phyloP scores from a whole-genome alignment of 2,888 invertebrate genomes.

The Drosophila borealis region DNA sequence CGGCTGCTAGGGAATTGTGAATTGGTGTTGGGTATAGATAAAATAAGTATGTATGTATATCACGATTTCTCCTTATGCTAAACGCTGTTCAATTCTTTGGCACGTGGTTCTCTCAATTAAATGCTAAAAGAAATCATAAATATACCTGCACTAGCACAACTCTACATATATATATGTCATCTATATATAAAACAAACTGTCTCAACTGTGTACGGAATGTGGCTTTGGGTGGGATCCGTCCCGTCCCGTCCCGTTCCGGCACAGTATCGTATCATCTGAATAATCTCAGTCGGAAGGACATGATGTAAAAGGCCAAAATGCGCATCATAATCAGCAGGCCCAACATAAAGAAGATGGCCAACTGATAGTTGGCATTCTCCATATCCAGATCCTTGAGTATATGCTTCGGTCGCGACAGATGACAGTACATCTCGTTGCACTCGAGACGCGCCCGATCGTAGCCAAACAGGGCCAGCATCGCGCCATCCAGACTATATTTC shows the following conservation, averaged over 20 bases:
- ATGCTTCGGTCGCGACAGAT: constrained; percentile 89
- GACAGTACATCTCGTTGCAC: constrained; percentile 92
- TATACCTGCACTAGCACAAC: constrained; percentile 11
- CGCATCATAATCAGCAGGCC: constrained; percentile 88
- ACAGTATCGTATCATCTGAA: constrained; percentile 76
- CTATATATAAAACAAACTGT: constrained; percentile 17
- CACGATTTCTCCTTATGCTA: constrained; percentile 75
- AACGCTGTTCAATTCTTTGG: constrained; percentile 73
- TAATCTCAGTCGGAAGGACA: constrained; percentile 88
- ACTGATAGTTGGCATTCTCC: constrained; percentile 88
- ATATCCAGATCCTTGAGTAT: constrained; percentile 92
- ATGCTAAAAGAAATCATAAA: constrained; percentile 74
- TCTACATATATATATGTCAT: constrained; percentile 6
- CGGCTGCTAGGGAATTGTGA: constrained; percentile 23
- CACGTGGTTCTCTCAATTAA: constrained; percentile 66
- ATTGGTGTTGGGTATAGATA: constrained; percentile 13
- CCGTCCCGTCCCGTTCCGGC: background rate
- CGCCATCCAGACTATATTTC: constrained; percentile 94
- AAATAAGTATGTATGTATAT: constrained; percentile 54
- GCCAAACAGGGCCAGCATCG: constrained; percentile 93
- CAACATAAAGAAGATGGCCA: constrained; percentile 88
- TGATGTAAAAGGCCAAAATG: constrained; percentile 88
- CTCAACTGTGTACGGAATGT: constrained; percentile 62
- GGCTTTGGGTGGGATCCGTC: constrained; percentile 11
- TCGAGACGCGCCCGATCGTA: constrained; percentile 90